A percentile compares a stretch with the other conserved stretches of the same genome.
Evolutionary conservation across 2,888 invertebrate genomes (phyloP).

Genomic region (Odontocerum albicorne): DNA sequence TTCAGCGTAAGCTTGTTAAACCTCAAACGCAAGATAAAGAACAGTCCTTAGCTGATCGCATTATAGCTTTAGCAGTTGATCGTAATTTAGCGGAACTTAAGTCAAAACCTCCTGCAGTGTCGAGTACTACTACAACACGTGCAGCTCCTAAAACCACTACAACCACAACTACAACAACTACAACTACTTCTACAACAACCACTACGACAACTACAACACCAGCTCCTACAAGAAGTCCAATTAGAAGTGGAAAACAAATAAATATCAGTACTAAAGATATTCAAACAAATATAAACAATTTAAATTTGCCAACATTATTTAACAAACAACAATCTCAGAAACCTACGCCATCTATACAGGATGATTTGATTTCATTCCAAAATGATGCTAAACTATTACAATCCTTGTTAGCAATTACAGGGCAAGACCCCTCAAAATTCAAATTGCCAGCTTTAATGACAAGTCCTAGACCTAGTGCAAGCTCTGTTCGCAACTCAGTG

Average conservation of each 20-base stretch:
- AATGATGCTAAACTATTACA: constrained; percentile 41
- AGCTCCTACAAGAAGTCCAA: constrained; percentile 30
- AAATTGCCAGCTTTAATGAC: constrained; percentile 20
- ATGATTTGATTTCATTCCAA: constrained; percentile 39
- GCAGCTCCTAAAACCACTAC: constrained; percentile 33
- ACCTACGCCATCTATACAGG: constrained; percentile 30
- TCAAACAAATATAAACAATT: constrained; percentile 34
- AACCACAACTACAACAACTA: constrained; percentile 35
- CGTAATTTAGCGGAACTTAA: constrained; percentile 44
- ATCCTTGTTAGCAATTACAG: constrained; percentile 37
- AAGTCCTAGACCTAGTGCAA: constrained; percentile 23
- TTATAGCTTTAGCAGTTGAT: constrained; percentile 58
- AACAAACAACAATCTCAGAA: constrained; percentile 7
- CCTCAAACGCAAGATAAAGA: constrained; percentile 51
- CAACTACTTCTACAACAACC: constrained; percentile 32
- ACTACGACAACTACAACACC: constrained; percentile 31
- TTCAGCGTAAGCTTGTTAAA: constrained; percentile 54
- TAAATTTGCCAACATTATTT: constrained; percentile 35
- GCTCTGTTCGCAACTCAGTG: constrained; percentile 7
- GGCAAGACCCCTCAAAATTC: constrained; percentile 26
- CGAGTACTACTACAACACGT: constrained; percentile 42
- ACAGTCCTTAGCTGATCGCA: constrained; percentile 55
- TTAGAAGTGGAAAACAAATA: constrained; percentile 34
- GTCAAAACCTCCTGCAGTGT: constrained; percentile 41
- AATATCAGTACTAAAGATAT: constrained; percentile 32